These are phyloP conservation scores for Drosophila malerkotliana DNA, from an alignment of 1,140 invertebrate species.

Conservation along the genomic window DNA sequence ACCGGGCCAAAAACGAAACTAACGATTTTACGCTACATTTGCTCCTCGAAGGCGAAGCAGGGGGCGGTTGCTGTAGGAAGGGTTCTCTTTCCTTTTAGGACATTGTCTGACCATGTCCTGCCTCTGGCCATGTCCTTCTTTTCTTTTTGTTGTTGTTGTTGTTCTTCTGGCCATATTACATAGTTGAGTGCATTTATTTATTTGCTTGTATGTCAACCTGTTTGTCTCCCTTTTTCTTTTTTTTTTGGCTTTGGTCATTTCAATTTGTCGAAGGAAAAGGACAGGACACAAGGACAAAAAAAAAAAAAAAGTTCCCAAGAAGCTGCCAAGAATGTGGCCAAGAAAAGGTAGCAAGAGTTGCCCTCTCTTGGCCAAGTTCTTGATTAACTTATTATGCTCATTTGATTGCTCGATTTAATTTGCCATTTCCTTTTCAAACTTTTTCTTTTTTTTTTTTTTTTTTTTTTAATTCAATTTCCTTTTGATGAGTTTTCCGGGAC, in stretches of 20 bases:
- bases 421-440: constrained; percentile 42
- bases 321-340: too few species aligned
- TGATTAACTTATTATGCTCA: constrained; percentile 82
- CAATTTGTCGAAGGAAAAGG: constrained; percentile 14
- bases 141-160: constrained; percentile 14
- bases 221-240: constrained; percentile 55
- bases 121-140: constrained; percentile 4
- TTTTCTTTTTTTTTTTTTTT: constrained; percentile 24
- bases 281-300: not conserved
- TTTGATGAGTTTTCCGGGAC: constrained; percentile 65
- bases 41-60: constrained; percentile 60
- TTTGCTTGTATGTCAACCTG: constrained; percentile 80
- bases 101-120: constrained; percentile 52
- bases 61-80: not conserved
- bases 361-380: constrained; percentile 51
- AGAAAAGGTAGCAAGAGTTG: too few species aligned
- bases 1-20: constrained; percentile 64
- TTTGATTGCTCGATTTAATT: constrained; percentile 82
- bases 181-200: constrained; percentile 82
- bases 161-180: constrained; percentile 66
- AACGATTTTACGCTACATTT: constrained; percentile 80
- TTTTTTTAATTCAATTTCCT: constrained; percentile 68
- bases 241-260: constrained; percentile 18
- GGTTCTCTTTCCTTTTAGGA: not conserved
- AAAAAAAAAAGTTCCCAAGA: too few species aligned